Base-by-base conservation (phyloP, 2,888 invertebrate genomes). In the Mesoligia furuncula region DNA sequence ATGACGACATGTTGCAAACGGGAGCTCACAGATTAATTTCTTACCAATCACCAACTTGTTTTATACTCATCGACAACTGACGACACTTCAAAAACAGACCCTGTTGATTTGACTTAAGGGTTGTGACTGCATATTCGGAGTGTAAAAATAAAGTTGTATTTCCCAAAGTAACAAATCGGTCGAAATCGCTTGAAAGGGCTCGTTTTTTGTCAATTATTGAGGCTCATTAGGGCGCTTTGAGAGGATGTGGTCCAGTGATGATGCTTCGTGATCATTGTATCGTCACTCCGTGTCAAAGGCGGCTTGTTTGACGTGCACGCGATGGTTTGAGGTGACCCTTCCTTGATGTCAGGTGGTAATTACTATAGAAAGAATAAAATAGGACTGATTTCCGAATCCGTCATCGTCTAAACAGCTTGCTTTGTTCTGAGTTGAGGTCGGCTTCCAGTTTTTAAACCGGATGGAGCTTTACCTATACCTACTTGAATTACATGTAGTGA, bases 1-100 rank as follows among this genome's bases (percentile, higher is more conserved):
- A 82, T 69, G 69, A 42, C 86, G 76, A 84, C 87, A 88, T 88
- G n/a, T 88, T 88, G 87, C 88, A 85, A 88, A 88, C 87, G 87
- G 85, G 80, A 87, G 87, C 84, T 39, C 42, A 66, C 70, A 64
- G 69, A 82, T 85, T 86, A 88, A 87, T 86, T 80, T 76, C 72
- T 76, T 80, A 69, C 75, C 76, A 79, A 78, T 77, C 67, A 78
- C 79, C 59, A 79, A 71, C 20, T 54, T 79, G 61, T 17, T 5
- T 24, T 6, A 0, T 15, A 36, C n/a, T 0, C 0, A 42, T 65
- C 13, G n/a, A 3, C 13, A 57, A 74, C 2, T 6, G 6, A 20
- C 0, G 3, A 48, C 8, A 7, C 13, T n/a, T 4, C 13, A 3
- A 79, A 82, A 74, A 24, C 0, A 39, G 1, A 61, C 72, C 27